Evolutionary conservation across 2,113 vertebrate genomes (phyloP), one percentile per base, ranked within the genome.

Genomic region (Chloroceryle aenea): DNA sequence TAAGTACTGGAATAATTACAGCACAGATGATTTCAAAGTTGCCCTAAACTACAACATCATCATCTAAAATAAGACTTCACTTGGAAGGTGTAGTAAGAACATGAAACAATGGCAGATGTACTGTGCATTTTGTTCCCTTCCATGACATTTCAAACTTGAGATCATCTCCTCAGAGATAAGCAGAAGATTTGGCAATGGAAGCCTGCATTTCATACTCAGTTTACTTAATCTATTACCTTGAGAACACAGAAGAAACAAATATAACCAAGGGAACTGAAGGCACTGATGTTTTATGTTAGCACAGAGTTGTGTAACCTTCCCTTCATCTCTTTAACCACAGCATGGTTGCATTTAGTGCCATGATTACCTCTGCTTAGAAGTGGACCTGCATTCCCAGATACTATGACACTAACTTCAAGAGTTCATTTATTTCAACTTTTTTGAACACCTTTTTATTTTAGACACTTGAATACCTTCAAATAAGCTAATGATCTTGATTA

Each of bases 331-430:
- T 30, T 30, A 73, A 40, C 9, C 29, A 61, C 29, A 29, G 52
- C 26, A 48, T 0, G 1, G 34, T 1, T n/a, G 13, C 21, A n/a
- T 20, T 56, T 40, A 66, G 30, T 20, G 22, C 26, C 11, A 16
- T 12, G 14, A 82, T 55, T 59, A 68, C 69, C 61, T 87, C 53
- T 76, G 20, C 36, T 55, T 48, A 34, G 47, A 83, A 67, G 56
- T 3, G 10, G 26, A 47, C 10, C 52, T 42, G 12, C 32, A 29
- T 32, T 88, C 50, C 45, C 42, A 80, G n/a, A 74, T 21, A 32
- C 11, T 27, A 32, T 15, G 16, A 9, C 19, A 22, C 26, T 47
- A 59, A 34, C 23, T 87, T 59, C 4, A 36, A 27, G 34, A 71
- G 34, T 32, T 67, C 22, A 67, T 52, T 62, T 43, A 68, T 47